phyloP scores from a whole-genome alignment of 2,888 invertebrate species.

The Rotaria socialis region DNA sequence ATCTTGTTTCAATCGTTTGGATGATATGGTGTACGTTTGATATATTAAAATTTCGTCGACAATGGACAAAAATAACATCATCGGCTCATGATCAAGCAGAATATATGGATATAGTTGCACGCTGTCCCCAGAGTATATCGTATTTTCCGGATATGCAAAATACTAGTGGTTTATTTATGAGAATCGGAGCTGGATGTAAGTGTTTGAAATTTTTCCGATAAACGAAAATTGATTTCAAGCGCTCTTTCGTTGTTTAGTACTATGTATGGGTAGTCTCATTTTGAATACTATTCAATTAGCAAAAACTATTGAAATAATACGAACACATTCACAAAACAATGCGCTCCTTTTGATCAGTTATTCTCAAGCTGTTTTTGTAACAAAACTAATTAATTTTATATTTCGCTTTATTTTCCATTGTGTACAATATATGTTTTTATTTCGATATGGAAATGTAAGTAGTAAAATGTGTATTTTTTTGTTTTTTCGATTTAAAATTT shows the following conservation, averaged over 20 bases:
- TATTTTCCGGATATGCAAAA: constrained; percentile 17
- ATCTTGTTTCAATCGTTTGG: constrained; percentile 37
- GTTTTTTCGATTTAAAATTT: too few relatives aligned
- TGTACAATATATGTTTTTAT: constrained; percentile 42
- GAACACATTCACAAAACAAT: neutral
- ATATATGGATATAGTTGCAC: neutral
- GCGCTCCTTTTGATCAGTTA: neutral
- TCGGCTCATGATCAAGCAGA: neutral
- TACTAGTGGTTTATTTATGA: constrained; percentile 31
- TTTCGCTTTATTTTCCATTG: constrained; percentile 40
- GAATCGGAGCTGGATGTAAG: constrained; percentile 33
- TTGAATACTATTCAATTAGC: neutral
- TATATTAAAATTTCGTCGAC: constrained; percentile 30
- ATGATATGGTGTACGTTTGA: constrained; percentile 37
- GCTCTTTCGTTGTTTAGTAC: neutral
- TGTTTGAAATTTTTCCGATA: neutral
- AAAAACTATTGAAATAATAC: neutral
- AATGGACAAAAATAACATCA: neutral
- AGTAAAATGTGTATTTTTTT: too few relatives aligned
- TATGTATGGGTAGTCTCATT: constrained; percentile 6
- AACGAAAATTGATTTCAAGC: neutral
- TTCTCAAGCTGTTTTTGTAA: neutral
- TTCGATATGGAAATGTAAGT: constrained; percentile 41
- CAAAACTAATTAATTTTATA: neutral
- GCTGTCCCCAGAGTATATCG: neutral